phyloP scores from a whole-genome alignment of 2,113 vertebrate species.

The Hippolais icterina region DNA sequence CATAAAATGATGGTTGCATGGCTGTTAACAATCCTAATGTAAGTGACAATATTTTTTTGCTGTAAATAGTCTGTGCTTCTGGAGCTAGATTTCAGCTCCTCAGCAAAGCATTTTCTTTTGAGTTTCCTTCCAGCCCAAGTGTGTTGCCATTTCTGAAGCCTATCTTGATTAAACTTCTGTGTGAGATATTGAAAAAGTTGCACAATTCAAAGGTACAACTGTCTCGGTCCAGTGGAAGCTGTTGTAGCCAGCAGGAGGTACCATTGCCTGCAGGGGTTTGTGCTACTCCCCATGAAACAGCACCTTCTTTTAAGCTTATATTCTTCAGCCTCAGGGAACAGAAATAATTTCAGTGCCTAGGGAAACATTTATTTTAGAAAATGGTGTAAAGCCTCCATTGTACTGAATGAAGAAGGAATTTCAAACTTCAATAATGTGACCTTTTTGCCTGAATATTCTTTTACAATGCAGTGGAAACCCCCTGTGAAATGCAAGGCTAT shows the following conservation, averaged over 20 bases:
- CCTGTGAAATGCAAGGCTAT: not conserved
- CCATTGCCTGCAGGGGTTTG: not conserved
- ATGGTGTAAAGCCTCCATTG: not conserved
- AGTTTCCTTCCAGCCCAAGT: not conserved
- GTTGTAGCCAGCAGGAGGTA: not conserved
- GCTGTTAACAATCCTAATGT: not conserved
- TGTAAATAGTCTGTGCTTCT: not conserved
- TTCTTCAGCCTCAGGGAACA: not conserved
- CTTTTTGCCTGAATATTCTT: slow-evolving; percentile 3
- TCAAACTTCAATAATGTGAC: not conserved
- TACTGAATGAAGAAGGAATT: not conserved
- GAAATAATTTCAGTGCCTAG: not conserved
- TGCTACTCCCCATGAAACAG: not conserved
- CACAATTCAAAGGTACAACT: not conserved
- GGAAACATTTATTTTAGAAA: slow-evolving; percentile 9
- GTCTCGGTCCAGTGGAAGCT: not conserved
- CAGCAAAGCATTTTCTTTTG: not conserved
- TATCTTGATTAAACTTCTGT: not conserved
- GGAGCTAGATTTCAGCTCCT: not conserved
- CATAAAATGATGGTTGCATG: not conserved
- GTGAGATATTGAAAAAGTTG: not conserved
- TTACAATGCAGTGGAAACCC: not conserved
- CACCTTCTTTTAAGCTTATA: not conserved
- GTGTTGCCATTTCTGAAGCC: not conserved
- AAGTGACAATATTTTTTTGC: not conserved